A percentile compares a stretch with the other conserved stretches of the same genome.
Conservation (phyloP, 35 echinoderm and acorn worm species). For the Antedon bifida region DNA sequence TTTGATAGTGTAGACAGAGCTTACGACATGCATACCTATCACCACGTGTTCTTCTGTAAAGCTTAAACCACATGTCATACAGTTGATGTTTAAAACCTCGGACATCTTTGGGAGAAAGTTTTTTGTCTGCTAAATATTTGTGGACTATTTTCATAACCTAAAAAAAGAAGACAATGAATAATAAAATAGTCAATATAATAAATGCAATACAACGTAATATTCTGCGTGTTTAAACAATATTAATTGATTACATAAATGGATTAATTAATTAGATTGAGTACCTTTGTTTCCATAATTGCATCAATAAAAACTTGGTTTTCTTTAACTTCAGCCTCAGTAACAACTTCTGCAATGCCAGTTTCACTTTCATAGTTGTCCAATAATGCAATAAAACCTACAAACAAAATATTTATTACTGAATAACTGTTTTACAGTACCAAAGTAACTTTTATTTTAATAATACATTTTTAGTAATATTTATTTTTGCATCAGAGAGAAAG, state of each 20-base stretch:
- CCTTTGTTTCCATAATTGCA: conserved; percentile 92
- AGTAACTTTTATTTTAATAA: too few species aligned
- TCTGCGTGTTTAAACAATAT: too few species aligned
- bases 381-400: conserved; percentile 57
- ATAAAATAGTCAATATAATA: not conserved
- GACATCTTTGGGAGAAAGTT: conserved; percentile 30
- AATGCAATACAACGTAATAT: too few species aligned
- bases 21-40: conserved; percentile 49
- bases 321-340: conserved; percentile 41
- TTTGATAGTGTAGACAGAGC: too few species aligned
- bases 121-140: conserved; percentile 38
- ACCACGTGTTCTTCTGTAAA: conserved; percentile 76
- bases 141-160: conserved; percentile 86
- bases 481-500: too few species aligned
- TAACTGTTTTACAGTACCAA: not conserved
- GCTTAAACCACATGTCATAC: conserved; percentile 91
- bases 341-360: conserved; percentile 70
- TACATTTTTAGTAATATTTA: too few species aligned
- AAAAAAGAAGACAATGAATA: not conserved
- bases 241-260: too few species aligned
- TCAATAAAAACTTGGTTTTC: conserved; percentile 77
- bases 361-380: conserved; percentile 78
- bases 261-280: not conserved
- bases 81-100: conserved; percentile 53
- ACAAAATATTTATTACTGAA: not conserved